phyloP scores from a whole-genome alignment of 2,113 vertebrate genomes.

The Electrona antarctica region DNA sequence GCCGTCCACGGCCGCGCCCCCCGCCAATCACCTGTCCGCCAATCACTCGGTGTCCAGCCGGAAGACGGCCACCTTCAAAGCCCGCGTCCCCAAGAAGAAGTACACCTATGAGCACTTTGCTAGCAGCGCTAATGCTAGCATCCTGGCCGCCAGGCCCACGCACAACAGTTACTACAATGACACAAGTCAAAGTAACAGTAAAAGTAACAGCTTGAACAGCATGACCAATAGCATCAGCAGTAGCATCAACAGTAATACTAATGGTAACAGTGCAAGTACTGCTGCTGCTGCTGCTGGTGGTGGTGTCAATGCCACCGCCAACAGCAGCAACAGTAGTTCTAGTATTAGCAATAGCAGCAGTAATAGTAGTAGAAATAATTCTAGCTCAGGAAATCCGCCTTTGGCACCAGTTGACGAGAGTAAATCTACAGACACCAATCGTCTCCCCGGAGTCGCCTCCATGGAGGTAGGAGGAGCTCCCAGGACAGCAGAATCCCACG shows the following conservation, averaged over 20 bases:
- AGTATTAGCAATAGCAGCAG: slow-evolving; percentile 56
- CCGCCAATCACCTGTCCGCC: slow-evolving; percentile 39
- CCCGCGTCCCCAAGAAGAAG: slow-evolving; percentile 89
- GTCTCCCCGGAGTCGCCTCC: slow-evolving; percentile 44
- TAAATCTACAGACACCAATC: slow-evolving; percentile 52
- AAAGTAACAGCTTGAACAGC: slow-evolving; percentile 48
- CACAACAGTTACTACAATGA: slow-evolving; percentile 61
- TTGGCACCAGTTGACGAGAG: slow-evolving; percentile 57
- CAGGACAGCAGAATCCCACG: slow-evolving; percentile 43
- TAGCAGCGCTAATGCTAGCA: slow-evolving; percentile 54
- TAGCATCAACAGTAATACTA: slow-evolving; percentile 52
- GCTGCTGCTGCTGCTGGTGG: slow-evolving; percentile 24
- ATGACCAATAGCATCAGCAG: slow-evolving; percentile 52
- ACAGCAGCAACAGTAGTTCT: slow-evolving; percentile 55
- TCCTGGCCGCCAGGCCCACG: slow-evolving; percentile 54
- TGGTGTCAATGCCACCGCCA: slow-evolving; percentile 37
- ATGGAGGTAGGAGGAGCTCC: slow-evolving; percentile 43
- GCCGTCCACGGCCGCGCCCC: slow-evolving; percentile 34
- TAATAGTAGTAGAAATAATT: slow-evolving; percentile 64
- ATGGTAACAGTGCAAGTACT: slow-evolving; percentile 36
- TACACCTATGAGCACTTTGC: slow-evolving; percentile 84
- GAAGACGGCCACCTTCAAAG: slow-evolving; percentile 92
- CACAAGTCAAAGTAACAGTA: slow-evolving; percentile 35
- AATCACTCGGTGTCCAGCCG: slow-evolving; percentile 80
- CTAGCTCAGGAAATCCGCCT: slow-evolving; percentile 71